Conservation (phyloP, 2,888 invertebrate species). For the Hirtodrosophila histrioides region DNA sequence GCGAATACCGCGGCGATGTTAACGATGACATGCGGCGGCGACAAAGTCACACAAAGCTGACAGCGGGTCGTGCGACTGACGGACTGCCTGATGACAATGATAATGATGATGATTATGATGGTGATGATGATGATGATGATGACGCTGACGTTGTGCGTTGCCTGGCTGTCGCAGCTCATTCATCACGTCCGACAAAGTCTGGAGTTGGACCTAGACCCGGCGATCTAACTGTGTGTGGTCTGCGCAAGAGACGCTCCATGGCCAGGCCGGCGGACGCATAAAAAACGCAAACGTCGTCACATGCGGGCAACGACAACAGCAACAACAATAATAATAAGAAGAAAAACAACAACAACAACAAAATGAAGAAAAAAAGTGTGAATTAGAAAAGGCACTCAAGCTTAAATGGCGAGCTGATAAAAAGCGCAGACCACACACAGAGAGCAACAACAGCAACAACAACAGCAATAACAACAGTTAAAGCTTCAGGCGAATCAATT, state of each 20-base stretch:
- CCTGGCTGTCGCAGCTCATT: conserved; percentile 59
- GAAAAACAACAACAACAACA: conserved; percentile 16
- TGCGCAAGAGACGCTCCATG: conserved; percentile 11
- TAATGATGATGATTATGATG: conserved; percentile 32
- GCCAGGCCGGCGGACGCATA: conserved; percentile 50
- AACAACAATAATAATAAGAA: conserved; percentile 14
- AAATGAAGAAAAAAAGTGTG: conserved; percentile 71
- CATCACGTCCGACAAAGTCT: conserved; percentile 67
- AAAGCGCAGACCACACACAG: conserved; percentile 55
- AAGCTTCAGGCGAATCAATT: conserved; percentile 66
- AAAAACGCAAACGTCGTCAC: conserved; percentile 73
- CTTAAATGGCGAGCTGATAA: conserved; percentile 69
- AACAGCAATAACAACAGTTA: conserved; percentile 21
- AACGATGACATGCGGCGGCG: conserved; percentile 60
- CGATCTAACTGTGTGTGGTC: conserved; percentile 52
- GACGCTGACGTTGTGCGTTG: conserved; percentile 39
- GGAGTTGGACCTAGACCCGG: conserved; percentile 39
- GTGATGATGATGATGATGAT: conserved; percentile 10
- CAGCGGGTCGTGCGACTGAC: conserved; percentile 47
- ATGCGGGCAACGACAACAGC: conserved; percentile 39
- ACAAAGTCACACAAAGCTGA: conserved; percentile 75
- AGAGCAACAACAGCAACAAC: conserved; percentile 19
- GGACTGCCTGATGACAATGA: conserved; percentile 26
- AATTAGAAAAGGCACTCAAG: conserved; percentile 78
- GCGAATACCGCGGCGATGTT: conserved; percentile 19